Base-by-base conservation (phyloP, 2,797 vertebrate species). In the Silurus aristotelis region DNA sequence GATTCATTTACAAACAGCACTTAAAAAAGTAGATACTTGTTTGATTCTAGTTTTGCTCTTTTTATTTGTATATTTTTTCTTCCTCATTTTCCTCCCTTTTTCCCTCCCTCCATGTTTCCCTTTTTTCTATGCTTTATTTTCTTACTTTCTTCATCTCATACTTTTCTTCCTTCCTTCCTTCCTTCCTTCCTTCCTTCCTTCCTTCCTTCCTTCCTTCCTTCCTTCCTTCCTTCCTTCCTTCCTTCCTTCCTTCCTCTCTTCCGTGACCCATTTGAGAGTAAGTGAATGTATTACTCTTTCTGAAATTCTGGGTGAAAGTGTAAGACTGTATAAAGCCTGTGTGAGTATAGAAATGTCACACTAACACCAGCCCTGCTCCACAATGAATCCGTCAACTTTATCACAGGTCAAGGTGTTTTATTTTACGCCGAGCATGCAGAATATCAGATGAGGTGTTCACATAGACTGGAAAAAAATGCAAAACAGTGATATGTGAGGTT, bases 401-500 rank as follows among this genome's bases (percentile, higher is more conserved):
- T 80, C 82, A 84, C 67, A 84, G 77, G 70, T 86, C 80, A 56
- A 58, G 68, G n/a, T 82, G 64, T 70, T 88, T 83, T 82, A 71
- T 48, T 75, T 15, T 84, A 66, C 66, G 82, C 63, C 38, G 25
- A 75, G 66, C 27, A 58, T 58, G 71, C 48, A 86, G 81, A 79
- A 84, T 52, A 55, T 84, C 48, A 80, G 38, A 8, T 58, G 27
- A 66, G 48, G n/a, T 52, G 43, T 56, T 70, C 15, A 80, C 66
- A 10, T 12, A 22, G 17, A 82, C 87, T 27, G 60, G 20, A 61
- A 84, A 89, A 90, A 87, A 91, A 89, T 86, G 87, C 90, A 84
- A 82, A 91, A 92, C 91, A 91, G 90, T 88, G 89, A 88, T 77
- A 27, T 81, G 86, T 86, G 56, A 55, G 31, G n/a, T 81, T 55